Percentiles rank a stretch among this genome's conserved stretches.
Conservation (phyloP, 2,113 vertebrate species). For the Marmota flaviventris region DNA sequence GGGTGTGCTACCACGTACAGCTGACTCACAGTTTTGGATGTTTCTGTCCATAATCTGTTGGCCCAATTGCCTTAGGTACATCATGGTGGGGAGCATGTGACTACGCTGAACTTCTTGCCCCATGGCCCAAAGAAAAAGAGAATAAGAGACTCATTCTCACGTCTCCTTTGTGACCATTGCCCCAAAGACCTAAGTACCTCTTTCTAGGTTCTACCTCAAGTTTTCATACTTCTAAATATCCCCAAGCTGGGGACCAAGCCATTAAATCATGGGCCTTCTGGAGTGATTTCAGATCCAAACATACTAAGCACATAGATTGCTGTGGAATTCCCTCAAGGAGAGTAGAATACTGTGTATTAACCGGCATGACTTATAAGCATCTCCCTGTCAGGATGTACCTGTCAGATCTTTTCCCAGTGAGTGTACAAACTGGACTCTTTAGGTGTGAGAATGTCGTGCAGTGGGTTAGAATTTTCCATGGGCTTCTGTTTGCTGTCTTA, state of each 20-base stretch:
- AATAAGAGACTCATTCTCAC: neutral
- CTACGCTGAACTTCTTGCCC: neutral
- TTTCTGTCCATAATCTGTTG: neutral
- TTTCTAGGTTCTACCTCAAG: too few species aligned
- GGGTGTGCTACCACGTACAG: too few species aligned
- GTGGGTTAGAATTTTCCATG: neutral
- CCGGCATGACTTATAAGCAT: neutral
- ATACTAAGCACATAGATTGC: neutral
- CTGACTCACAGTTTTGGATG: neutral
- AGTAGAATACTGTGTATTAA: neutral
- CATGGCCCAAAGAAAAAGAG: too few species aligned
- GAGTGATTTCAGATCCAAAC: neutral
- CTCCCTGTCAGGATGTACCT: neutral
- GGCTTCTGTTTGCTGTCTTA: neutral
- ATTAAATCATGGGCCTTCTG: neutral
- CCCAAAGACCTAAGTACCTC: too few species aligned
- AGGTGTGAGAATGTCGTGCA: fast-evolving
- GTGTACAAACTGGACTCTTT: fast-evolving
- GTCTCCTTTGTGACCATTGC: neutral
- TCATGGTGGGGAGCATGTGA: neutral
- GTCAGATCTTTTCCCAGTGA: too few species aligned
- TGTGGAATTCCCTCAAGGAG: neutral
- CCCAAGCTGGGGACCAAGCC: neutral
- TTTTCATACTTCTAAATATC: fast-evolving
- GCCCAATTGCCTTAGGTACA: neutral